A percentile compares a stretch with the other conserved stretches of the same genome.
phyloP scores from a whole-genome alignment of 2,888 invertebrate genomes.

The Argyresthia goedartella region DNA sequence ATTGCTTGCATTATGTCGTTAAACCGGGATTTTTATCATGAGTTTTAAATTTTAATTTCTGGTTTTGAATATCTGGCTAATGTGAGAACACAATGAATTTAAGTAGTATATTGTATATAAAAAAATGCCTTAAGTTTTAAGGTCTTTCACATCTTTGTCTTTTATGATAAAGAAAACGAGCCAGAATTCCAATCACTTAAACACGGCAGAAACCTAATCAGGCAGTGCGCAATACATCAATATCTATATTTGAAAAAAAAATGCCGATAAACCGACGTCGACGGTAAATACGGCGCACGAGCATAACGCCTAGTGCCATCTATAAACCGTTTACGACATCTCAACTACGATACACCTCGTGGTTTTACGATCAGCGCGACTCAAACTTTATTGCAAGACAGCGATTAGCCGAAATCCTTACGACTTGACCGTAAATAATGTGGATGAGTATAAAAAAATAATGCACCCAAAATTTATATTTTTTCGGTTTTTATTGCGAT shows the following conservation, averaged over 20 bases:
- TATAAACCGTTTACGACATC: conserved; percentile 40
- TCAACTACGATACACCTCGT: conserved; percentile 14
- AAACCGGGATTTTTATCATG: background rate
- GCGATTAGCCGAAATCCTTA: conserved; percentile 53
- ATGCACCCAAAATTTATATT: conserved; percentile 30
- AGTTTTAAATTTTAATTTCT: no score
- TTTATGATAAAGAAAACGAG: no score
- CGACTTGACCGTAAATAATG: conserved; percentile 47
- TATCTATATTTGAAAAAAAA: no score
- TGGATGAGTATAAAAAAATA: conserved; percentile 22
- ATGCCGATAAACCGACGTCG: no score
- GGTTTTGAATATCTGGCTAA: no score
- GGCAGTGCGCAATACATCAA: no score
- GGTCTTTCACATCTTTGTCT: no score
- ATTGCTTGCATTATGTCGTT: background rate
- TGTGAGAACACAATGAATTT: no score
- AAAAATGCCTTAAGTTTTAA: no score
- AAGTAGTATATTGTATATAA: no score
- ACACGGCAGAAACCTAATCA: no score
- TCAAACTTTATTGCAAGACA: conserved; percentile 26
- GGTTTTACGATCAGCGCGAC: conserved; percentile 2
- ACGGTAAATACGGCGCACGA: background rate
- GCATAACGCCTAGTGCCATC: conserved; percentile 14
- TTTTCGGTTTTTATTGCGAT: conserved; percentile 36
- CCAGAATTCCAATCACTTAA: no score